These are phyloP conservation scores for Apostichopus californicus DNA, from an alignment of 35 echinoderm and acorn worm genomes.

Conservation along the genomic window DNA sequence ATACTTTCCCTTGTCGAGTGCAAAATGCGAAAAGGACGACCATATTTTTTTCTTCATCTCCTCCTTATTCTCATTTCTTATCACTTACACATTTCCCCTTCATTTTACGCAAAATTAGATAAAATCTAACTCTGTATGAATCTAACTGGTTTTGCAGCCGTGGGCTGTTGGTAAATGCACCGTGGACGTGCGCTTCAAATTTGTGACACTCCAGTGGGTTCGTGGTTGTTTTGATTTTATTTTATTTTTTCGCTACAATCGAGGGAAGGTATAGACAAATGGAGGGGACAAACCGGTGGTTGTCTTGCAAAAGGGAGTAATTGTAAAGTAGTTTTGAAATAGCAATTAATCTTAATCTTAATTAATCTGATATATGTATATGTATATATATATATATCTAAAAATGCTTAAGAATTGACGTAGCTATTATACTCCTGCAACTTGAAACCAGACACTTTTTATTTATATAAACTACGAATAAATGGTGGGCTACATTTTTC, in stretches of 20 bases:
- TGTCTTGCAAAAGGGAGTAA: neutral
- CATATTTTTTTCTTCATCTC: constrained; percentile 23
- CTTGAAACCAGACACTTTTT: too few species aligned
- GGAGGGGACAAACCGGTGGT: neutral
- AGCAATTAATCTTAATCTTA: too few species aligned
- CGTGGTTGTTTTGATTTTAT: neutral
- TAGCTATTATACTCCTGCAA: too few species aligned
- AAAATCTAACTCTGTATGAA: constrained; percentile 44
- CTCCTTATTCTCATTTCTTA: neutral
- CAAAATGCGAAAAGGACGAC: neutral
- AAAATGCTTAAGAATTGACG: too few species aligned
- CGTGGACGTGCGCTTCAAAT: constrained; percentile 33
- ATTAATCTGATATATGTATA: too few species aligned
- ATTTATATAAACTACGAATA: too few species aligned
- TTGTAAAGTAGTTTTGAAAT: neutral
- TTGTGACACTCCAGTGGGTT: constrained; percentile 41
- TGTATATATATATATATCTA: too few species aligned
- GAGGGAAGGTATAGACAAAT: too few species aligned
- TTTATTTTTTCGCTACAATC: too few species aligned
- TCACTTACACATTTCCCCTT: neutral
- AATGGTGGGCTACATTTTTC: too few species aligned
- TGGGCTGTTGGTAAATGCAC: constrained; percentile 35
- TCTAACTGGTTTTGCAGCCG: neutral
- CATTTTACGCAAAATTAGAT: constrained; percentile 60
- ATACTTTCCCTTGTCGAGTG: neutral